phyloP scores from a whole-genome alignment of 1,140 invertebrate species.

The Patella vulgata region DNA sequence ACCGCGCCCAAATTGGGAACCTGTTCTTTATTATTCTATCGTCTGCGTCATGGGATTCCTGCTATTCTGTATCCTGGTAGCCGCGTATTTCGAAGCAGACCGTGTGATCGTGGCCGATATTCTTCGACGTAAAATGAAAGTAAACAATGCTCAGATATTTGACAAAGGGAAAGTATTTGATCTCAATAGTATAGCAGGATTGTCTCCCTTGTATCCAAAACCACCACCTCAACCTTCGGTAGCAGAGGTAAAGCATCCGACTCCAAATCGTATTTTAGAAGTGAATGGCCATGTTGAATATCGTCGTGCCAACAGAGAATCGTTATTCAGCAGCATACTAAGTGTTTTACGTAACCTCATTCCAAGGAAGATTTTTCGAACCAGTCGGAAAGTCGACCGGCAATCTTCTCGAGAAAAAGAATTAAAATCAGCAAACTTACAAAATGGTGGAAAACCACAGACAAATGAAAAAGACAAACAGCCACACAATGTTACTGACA shows the following conservation, averaged over 20 bases:
- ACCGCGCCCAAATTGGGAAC: conserved; percentile 84
- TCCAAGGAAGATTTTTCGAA: conserved; percentile 18
- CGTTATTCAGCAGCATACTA: conserved; percentile 36
- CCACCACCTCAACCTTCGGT: conserved; percentile 7
- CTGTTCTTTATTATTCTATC: conserved; percentile 76
- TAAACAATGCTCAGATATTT: conserved; percentile 47
- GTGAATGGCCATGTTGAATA: conserved; percentile 51
- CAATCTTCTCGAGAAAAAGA: conserved; percentile 16
- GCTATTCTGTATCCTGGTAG: conserved; percentile 76
- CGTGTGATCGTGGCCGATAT: conserved; percentile 72
- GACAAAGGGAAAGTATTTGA: conserved; percentile 64
- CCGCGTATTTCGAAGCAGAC: conserved; percentile 80
- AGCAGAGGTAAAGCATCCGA: neutral
- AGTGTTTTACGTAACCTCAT: conserved; percentile 36
- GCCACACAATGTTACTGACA: neutral
- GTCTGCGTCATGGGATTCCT: conserved; percentile 74
- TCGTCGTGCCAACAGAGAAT: conserved; percentile 27
- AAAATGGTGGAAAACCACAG: conserved; percentile 2
- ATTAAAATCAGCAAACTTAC: conserved; percentile 2
- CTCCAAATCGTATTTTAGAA: conserved; percentile 25
- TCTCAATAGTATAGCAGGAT: conserved; percentile 56
- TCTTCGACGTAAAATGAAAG: conserved; percentile 49
- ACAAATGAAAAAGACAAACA: conserved; percentile 32
- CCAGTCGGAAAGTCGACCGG: conserved; percentile 11
- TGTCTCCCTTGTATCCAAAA: conserved; percentile 20